Conservation (phyloP, 2,888 invertebrate genomes). For the Hypena proboscidalis region DNA sequence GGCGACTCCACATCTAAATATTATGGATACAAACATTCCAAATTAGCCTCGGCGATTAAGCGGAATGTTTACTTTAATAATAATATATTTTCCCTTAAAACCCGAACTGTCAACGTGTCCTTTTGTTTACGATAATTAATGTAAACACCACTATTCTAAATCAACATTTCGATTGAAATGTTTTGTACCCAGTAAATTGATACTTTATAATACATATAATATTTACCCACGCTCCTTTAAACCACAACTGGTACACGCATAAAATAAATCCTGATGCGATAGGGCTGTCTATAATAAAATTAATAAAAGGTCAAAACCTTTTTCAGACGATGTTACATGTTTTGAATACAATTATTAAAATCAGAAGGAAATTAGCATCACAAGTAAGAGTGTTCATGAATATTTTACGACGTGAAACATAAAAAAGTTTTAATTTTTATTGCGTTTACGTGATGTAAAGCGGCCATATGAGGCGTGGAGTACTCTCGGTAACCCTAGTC, state of each 20-base stretch:
- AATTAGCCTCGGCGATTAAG: constrained; percentile 53
- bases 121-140: constrained; percentile 38
- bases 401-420: constrained; percentile 53
- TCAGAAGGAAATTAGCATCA: constrained; percentile 66
- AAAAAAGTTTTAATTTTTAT: constrained; percentile 54
- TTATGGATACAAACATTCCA: constrained; percentile 67
- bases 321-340: constrained; percentile 57
- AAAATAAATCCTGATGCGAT: constrained; percentile 33
- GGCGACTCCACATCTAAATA: constrained; percentile 69
- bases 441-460: constrained; percentile 41
- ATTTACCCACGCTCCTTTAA: constrained; percentile 47
- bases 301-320: constrained; percentile 30
- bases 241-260: constrained; percentile 40
- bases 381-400: constrained; percentile 59
- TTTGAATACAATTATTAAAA: constrained; percentile 67
- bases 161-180: constrained; percentile 44
- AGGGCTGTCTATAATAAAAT: constrained; percentile 27
- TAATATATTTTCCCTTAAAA: constrained; percentile 38
- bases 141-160: constrained; percentile 39
- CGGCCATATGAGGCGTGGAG: constrained; percentile 27
- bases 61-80: constrained; percentile 38
- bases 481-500: constrained; percentile 53
- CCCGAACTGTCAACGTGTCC: constrained; percentile 34
- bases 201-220: constrained; percentile 50
- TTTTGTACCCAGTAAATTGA: constrained; percentile 44